Evolutionary conservation across 2,113 vertebrate species (phyloP), one percentile per base, ranked within the genome.

Genomic region (Protomyctophum bolini): DNA sequence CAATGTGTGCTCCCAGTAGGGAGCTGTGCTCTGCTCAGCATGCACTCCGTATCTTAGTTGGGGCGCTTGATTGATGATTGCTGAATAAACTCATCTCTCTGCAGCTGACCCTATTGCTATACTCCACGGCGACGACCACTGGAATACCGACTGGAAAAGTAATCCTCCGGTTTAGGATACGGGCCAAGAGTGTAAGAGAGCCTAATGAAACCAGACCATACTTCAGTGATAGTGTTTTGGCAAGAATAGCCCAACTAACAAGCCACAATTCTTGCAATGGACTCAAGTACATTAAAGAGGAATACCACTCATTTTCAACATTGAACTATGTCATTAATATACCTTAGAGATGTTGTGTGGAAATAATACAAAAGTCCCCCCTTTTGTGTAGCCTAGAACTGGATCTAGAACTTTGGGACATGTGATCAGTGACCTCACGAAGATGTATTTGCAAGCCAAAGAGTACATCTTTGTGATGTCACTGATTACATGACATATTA

Each of bases 21-120:
- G 72, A 81, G 68, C 75, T 73, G 62, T 63, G 59, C 62, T 81
- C 70, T 72, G 28, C 83, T 85, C 75, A 86, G 81, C 81, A 73
- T 72, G 75, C 86, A 55, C 69, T 80, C 67, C 77, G 80, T 79
- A 86, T 90, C 83, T 73, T 28, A 59, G 59, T 54, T 15, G 46
- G 33, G 77, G 66, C 83, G 75, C 63, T 72, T 91, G 90, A 92
- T 92, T 79, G 82, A 92, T 92, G 88, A 87, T 84, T 61, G 76
- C 69, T 64, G 73, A 79, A 89, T 84, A 81, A 89, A 88, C 85
- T 86, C 88, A 87, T 90, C 88, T 86, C 79, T 82, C 81, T 48
- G 67, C 70, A 73, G 85, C 72, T 72, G 54, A 77, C 71, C 79
- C 72, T 56, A 72, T 72, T 80, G 82, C 83, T 87, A 82, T 73